These are phyloP conservation scores for Ennomos fuscantarius DNA, from an alignment of 2,888 invertebrate genomes.

Conservation along the genomic window DNA sequence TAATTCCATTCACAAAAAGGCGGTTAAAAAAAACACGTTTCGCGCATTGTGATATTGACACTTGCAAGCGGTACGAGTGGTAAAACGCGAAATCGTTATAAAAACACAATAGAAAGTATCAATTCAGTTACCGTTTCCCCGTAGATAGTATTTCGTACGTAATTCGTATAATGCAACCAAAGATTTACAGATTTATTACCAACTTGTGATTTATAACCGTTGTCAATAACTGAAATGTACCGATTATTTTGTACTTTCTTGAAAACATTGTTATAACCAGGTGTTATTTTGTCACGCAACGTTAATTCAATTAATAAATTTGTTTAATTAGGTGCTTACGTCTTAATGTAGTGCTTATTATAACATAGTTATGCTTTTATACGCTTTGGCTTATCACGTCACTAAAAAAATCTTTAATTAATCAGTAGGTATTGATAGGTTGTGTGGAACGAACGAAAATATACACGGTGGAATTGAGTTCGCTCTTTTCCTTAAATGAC, in stretches of 20 bases:
- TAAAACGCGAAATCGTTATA: conserved; percentile 30
- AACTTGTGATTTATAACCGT: conserved; percentile 10
- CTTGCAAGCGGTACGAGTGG: conserved; percentile 16
- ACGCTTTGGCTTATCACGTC: too few species aligned
- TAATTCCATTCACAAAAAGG: conserved; percentile 15
- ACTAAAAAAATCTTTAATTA: too few species aligned
- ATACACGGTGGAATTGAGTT: too few species aligned
- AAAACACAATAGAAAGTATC: conserved; percentile 38
- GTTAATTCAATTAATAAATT: neutral
- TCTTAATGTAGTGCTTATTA: too few species aligned
- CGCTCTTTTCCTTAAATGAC: too few species aligned
- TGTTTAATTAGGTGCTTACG: neutral
- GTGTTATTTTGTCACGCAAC: conserved; percentile 11
- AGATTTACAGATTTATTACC: conserved; percentile 17
- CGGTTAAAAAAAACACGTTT: conserved; percentile 22
- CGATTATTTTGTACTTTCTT: conserved; percentile 1
- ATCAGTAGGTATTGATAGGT: too few species aligned
- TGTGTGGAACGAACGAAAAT: too few species aligned
- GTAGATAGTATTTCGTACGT: conserved; percentile 10
- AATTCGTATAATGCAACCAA: conserved; percentile 15
- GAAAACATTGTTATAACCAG: neutral
- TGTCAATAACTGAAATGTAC: conserved; percentile 21
- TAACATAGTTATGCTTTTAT: too few species aligned
- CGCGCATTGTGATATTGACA: conserved; percentile 28
- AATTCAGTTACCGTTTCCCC: conserved; percentile 15